These are phyloP conservation scores for Chydorus sphaericus DNA, from an alignment of 2,888 invertebrate genomes.

Conservation along the genomic window DNA sequence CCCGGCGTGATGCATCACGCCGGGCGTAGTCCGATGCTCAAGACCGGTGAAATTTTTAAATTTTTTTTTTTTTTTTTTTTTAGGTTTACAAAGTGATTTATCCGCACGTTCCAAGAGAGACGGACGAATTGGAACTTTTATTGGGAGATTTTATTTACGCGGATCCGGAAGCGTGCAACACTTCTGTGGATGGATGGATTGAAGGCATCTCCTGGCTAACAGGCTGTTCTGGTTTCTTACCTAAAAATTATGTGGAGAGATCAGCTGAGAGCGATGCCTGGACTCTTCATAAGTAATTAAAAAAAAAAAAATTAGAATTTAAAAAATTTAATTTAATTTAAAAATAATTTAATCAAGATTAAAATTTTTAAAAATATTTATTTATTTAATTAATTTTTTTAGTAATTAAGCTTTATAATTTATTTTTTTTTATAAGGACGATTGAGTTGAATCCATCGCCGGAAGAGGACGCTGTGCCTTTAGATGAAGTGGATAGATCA, in stretches of 20 bases:
- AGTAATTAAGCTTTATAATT: too few species aligned
- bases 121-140: constrained; percentile 69
- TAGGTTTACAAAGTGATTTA: constrained; percentile 65
- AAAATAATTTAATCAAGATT: neutral
- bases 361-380: neutral
- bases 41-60: too few species aligned
- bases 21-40: too few species aligned
- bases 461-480: too few species aligned
- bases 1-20: too few species aligned
- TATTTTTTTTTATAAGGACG: too few species aligned
- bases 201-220: constrained; percentile 71
- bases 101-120: constrained; percentile 55
- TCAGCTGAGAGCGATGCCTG: constrained; percentile 82
- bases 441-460: neutral
- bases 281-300: constrained; percentile 54
- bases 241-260: constrained; percentile 63
- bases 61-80: neutral
- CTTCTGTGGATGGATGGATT: constrained; percentile 72
- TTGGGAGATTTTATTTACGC: constrained; percentile 77
- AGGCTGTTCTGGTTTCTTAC: constrained; percentile 59
- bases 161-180: constrained; percentile 52
- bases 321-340: neutral
- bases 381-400: neutral
- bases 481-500: neutral
- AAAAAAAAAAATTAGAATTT: neutral